Evolutionary conservation across 2,888 invertebrate genomes (phyloP).

Genomic region (Teleogryllus oceanicus): DNA sequence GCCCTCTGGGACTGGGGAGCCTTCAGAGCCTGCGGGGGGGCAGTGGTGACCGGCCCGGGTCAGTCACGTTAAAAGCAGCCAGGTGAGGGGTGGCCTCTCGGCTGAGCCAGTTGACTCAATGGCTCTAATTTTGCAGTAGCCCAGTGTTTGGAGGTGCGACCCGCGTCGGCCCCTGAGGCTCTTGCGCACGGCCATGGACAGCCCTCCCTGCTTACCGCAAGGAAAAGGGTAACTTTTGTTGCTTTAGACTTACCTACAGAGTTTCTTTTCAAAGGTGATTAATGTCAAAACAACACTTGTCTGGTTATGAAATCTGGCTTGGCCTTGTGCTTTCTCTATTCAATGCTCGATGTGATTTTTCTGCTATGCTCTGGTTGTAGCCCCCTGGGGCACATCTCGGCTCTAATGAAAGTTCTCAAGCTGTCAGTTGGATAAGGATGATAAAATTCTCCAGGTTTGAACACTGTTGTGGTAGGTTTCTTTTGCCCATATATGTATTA

Average conservation of each 20-base stretch:
- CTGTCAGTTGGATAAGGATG: not conserved
- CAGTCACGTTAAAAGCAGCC: not conserved
- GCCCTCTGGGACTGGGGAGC: not conserved
- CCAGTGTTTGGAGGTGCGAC: not conserved
- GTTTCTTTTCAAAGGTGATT: not conserved
- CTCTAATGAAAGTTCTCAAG: not conserved
- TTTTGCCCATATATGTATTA: constrained; percentile 4
- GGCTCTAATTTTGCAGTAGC: constrained; percentile 28
- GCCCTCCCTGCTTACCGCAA: not conserved
- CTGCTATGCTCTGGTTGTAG: constrained; percentile 9
- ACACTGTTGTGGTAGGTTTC: not conserved
- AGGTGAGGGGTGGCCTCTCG: constrained; percentile 18
- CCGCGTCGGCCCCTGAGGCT: not conserved
- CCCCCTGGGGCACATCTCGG: not conserved
- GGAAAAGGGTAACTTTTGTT: constrained; percentile 18
- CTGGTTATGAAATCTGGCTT: not conserved
- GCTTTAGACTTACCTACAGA: not conserved
- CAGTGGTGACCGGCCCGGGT: constrained; percentile 4
- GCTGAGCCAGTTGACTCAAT: constrained; percentile 26
- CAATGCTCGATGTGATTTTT: constrained; percentile 18
- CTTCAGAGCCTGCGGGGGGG: constrained; percentile 3
- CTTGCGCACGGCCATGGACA: not conserved
- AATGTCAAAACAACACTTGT: not conserved
- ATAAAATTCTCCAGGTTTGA: not conserved
- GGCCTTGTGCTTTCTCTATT: not conserved